Conservation (phyloP, 2,113 vertebrate genomes). For the Phrynosoma platyrhinos region DNA sequence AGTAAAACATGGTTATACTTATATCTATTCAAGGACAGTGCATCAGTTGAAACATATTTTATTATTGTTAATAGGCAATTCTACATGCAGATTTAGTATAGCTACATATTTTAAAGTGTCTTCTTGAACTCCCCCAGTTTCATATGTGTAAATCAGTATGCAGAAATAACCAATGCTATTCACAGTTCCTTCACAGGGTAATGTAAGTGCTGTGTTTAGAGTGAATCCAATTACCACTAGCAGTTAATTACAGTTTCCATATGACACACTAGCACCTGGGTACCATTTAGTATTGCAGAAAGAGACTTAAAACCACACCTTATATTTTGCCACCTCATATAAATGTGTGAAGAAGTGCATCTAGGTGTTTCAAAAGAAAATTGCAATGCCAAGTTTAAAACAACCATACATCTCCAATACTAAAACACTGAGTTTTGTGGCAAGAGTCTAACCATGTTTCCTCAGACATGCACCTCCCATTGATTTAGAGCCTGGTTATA, state of each 20-base stretch:
- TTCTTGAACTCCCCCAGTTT: neutral
- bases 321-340: neutral
- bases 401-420: neutral
- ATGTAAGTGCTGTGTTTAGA: neutral
- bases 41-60: neutral
- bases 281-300: neutral
- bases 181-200: conserved; percentile 23
- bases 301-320: neutral
- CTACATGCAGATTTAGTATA: neutral
- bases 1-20: neutral
- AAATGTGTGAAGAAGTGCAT: neutral
- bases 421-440: neutral
- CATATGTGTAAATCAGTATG: conserved; percentile 11
- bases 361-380: neutral
- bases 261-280: neutral
- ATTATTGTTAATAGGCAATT: neutral
- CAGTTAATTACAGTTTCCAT: conserved; percentile 19
- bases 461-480: neutral
- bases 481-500: neutral
- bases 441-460: neutral
- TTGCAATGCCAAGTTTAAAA: neutral
- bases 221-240: conserved; percentile 12
- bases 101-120: neutral
- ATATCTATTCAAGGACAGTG: neutral
- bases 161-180: conserved; percentile 12